Percentiles rank a stretch among this genome's conserved stretches.
Conservation (phyloP, 2,888 invertebrate genomes). For the Dioctria rufipes region DNA sequence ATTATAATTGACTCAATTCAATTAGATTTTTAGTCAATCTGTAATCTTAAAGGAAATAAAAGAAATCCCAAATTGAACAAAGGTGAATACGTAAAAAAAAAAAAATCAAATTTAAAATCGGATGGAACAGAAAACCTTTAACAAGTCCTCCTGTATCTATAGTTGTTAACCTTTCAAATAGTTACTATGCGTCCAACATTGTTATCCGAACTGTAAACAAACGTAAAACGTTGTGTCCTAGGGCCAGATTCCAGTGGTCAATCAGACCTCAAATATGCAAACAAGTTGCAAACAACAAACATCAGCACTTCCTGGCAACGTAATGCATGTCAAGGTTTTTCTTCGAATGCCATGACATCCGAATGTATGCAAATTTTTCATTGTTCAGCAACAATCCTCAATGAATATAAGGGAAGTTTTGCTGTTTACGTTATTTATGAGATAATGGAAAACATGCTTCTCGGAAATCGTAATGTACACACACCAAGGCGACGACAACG, state of each 20-base stretch:
- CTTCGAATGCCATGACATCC: conserved; percentile 50
- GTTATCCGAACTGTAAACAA: background rate
- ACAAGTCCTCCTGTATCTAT: too few species aligned
- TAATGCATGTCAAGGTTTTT: conserved; percentile 64
- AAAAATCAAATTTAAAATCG: too few species aligned
- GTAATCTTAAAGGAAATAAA: too few species aligned
- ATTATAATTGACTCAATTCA: too few species aligned
- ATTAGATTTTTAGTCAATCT: too few species aligned
- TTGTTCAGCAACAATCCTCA: conserved; percentile 49
- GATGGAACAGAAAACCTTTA: too few species aligned
- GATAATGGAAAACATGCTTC: conserved; percentile 52
- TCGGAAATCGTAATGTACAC: conserved; percentile 52
- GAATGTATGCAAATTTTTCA: conserved; percentile 54
- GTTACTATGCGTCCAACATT: conserved; percentile 8
- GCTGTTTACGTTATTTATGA: conserved; percentile 50
- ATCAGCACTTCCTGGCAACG: conserved; percentile 62
- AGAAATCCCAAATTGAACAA: too few species aligned
- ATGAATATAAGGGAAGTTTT: conserved; percentile 48
- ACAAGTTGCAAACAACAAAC: conserved; percentile 61
- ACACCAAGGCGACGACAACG: conserved; percentile 31
- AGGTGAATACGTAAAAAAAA: too few species aligned
- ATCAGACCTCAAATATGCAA: conserved; percentile 49
- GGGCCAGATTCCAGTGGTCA: conserved; percentile 36
- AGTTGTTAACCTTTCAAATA: background rate
- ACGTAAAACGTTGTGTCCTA: conserved; percentile 11